Evolutionary conservation across 2,888 invertebrate species (phyloP), one percentile per base, ranked within the genome.

Genomic region (Formica aserva): DNA sequence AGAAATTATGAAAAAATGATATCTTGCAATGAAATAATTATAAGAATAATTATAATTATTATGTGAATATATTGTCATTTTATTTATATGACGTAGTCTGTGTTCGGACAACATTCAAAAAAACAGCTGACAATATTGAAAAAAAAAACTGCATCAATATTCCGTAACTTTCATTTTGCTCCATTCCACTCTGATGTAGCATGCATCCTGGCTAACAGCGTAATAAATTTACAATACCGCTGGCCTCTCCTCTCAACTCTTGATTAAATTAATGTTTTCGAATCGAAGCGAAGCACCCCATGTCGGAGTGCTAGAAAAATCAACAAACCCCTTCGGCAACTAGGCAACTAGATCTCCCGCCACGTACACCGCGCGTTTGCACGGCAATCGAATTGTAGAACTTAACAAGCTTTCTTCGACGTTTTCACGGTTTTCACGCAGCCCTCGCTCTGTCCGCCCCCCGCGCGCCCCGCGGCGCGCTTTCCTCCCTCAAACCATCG

Each of bases 391-490:
- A 80, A 80, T 80, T 80, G 60, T 45, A 69, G 48, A 80, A 80
- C 78, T 80, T 80, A 80, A 80, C 78, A 80, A 80, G 78, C 78
- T 57, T 80, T 80, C 78, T 80, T 80, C 78, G 45, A 45, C 78
- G 69, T 62, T 78, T 60, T 32, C 67, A 52, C 78, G 41, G 35
- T 76, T 65, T 52, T 52, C 52, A 38, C 76, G 76, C 62, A 29
- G 22, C 65, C 22, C n/a, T n/a, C 55, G 65, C 32, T 11, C 18
- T 52, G 57, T 32, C 48, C 45, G 45, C n/a, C 60, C 22, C 22
- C 32, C 32, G 57, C 15, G 32, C 26, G 45, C 15, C 29, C 38
- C 48, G 32, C 26, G 26, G 38, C 6, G 45, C 74, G n/a, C 35
- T 60, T 38, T 57, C 57, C 81, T n/a, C 52, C 57, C 55, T 26